Evolutionary conservation across 2,113 vertebrate species (phyloP), one percentile per base, ranked within the genome.

Genomic region (Stegastes partitus): DNA sequence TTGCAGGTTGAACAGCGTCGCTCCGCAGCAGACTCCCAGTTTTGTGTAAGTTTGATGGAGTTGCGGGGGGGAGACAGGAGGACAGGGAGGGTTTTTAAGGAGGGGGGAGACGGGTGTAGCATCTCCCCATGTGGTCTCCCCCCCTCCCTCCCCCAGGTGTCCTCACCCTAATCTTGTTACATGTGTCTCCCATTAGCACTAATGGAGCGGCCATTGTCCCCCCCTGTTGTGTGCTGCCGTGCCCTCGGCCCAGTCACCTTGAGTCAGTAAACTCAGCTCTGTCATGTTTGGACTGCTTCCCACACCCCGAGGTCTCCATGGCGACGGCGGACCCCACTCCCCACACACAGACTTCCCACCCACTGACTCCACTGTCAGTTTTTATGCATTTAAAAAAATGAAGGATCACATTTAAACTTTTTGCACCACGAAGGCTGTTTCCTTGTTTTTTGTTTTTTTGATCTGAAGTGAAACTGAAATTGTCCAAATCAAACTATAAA

Each of bases 141-240:
- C 69, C 53, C 49, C 39, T 42, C 39, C 26, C 15, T 34, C 70
- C 75, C 85, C 85, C 83, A 93, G 91, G 92, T 93, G 91, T 92
- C 87, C 87, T 84, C 79, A 68, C 74, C 77, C 89, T 94, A 93
- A 93, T 94, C 90, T 83, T 55, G 90, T 95, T 94, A 91, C 90
- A 92, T 94, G 88, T 90, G 88, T 92, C 90, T 89, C 89, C 89
- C 89, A 93, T 94, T 93, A 93, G 92, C 80, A 81, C 89, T 90
- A 91, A 91, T 90, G 88, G 92, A 87, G 68, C 77, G 0, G 26
- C 91, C 82, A 91, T 95, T 94, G 93, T 94, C 76, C 73, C 61
- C 11, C 61, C 64, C 49, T 9, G 73, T 79, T 84, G 77, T 76
- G 74, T 55, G 67, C 73, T 57, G 79, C 23, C 71, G 82, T 81